Evolutionary conservation across 2,113 vertebrate genomes (phyloP), one percentile per base, ranked within the genome.

Genomic region (Indicator maculatus): DNA sequence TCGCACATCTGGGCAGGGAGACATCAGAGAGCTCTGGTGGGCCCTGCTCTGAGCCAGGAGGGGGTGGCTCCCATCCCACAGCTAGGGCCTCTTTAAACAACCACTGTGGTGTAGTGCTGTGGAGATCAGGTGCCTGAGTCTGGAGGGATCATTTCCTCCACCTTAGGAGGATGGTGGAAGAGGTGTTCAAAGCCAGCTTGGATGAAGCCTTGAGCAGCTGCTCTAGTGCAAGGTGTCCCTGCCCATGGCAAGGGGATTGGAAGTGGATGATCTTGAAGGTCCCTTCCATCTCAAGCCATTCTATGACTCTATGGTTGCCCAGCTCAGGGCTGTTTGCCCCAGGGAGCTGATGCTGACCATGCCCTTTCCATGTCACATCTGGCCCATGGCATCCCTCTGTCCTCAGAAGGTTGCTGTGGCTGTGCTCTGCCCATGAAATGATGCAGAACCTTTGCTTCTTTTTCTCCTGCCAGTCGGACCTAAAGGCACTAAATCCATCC

Each of bases 401-500:
- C 47, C 8, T 4, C 5, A 24, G 71, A 53, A 55, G 45, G 19
- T 38, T 23, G 21, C 55, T 2, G 33, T 53, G 61, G 11, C 47
- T 28, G 1, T 6, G 33, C 27, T 10, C 24, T 44, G 20, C 58
- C 24, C 1, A 17, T 5, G 5, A 3, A 4, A 4, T 3, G 58
- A 28, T 12, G 6, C 50, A 33, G 47, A 79, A 6, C 52, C 38
- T 66, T 33, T 36, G 39, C 27, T 66, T 53, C 39, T 47, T 52
- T 60, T 39, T 52, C 59, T 61, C 55, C 41, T 71, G 14, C 0
- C 71, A 99, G 98, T 96, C 87, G 97, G 83, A 41, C 97, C 84
- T n/a, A 98, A 98, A 71, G 96, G 98, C 63, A 97, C 95, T 31
- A 99, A 98, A 92, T 98, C 98, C 3, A 95, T 99, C 53, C 94